Base-by-base conservation (phyloP, 2,888 invertebrate genomes). In the Cheilosia urbana region DNA sequence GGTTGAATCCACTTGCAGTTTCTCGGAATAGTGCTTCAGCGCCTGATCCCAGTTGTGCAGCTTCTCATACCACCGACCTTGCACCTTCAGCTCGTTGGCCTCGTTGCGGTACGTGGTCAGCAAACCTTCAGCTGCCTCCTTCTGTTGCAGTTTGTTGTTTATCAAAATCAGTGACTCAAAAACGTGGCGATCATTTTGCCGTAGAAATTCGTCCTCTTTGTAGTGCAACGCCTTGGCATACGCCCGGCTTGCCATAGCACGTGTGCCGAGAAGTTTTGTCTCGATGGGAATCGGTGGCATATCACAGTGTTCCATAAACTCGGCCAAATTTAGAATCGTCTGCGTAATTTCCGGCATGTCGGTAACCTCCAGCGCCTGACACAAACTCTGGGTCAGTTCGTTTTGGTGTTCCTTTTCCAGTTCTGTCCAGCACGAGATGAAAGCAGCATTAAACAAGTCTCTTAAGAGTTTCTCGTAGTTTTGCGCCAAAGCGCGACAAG, bases 231-330 rank as follows among this genome's bases (percentile, higher is more conserved):
- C 95, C 87, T 95, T 94, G 0, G 95, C 95, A 88, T 94, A 95
- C 91, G 95, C 95, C 87, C 98, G 94, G 91, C 98, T 98, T 80
- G 97, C 96, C 96, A 99, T 98, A 0, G 99, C 99, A 65, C 97
- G 94, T 88, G 98, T 96, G 0, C 99, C 98, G 0, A 99, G 93
- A 63, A 98, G 93, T 79, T 96, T 96, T 0, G 97, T 95, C 80
- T 98, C 96, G 80, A 99, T 94, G 0, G 99, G 98, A 84, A 99
- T 93, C 0, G 98, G 96, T 27, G 98, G 98, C 90, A 97, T 96
- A 90, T 99, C 99, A 90, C 99, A 99, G 91, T 99, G 99, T 90
- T 99, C 99, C 98, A 99, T 99, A 90, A 99, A 99, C 92, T 99
- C 99, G 0, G 99, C 99, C 85, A 99, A 93, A 93, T 99, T 99